phyloP scores from a whole-genome alignment of 1,140 invertebrate species.

The Drosophila malerkotliana region DNA sequence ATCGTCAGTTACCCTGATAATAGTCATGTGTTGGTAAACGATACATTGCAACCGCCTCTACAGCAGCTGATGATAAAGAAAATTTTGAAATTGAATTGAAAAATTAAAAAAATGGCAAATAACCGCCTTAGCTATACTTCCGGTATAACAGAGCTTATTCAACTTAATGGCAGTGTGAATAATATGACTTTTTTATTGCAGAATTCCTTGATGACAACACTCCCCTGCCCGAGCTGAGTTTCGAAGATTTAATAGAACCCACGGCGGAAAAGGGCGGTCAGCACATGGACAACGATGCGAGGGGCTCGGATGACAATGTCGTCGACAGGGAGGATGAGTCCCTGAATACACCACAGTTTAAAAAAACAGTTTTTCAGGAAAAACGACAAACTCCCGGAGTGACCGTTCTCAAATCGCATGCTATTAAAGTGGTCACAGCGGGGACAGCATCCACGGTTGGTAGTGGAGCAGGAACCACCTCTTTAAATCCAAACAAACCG shows the following conservation, averaged over 20 bases:
- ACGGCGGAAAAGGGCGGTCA: conserved; percentile 55
- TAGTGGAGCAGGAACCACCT: not conserved
- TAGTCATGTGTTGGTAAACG: conserved; percentile 32
- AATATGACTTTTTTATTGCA: conserved; percentile 14
- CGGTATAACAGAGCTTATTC: conserved; percentile 36
- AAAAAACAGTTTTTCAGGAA: conserved; percentile 65
- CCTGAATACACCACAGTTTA: conserved; percentile 67
- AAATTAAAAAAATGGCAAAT: conserved; percentile 47
- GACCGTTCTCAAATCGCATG: conserved; percentile 52
- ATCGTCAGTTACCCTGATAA: not conserved
- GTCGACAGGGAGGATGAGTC: conserved; percentile 39
- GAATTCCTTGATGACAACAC: conserved; percentile 65
- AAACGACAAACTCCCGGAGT: conserved; percentile 29
- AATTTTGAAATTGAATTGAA: conserved; percentile 74
- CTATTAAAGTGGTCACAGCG: conserved; percentile 43
- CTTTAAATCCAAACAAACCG: conserved; percentile 14
- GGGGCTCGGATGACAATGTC: conserved; percentile 35
- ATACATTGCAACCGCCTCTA: conserved; percentile 19
- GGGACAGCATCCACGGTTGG: conserved; percentile 1
- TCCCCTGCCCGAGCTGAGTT: conserved; percentile 69
- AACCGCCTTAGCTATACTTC: conserved; percentile 26
- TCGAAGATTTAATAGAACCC: conserved; percentile 70
- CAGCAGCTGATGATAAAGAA: conserved; percentile 61
- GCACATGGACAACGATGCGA: conserved; percentile 28
- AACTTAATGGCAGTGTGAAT: not conserved